These are phyloP conservation scores for Phodopus roborovskii DNA, from an alignment of 2,113 vertebrate species.

Conservation along the genomic window DNA sequence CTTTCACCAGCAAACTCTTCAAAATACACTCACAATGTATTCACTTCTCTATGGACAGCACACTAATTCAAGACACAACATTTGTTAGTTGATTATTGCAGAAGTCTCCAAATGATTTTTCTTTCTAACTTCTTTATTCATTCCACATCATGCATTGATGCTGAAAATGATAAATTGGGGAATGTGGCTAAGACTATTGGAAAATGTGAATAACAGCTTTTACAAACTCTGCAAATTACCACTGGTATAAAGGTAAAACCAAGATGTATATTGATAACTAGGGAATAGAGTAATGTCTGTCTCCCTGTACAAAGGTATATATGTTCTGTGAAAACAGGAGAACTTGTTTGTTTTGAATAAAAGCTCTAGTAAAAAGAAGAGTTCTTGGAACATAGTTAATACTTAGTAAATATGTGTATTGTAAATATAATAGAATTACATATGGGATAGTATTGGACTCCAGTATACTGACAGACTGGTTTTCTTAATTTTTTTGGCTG, in stretches of 20 bases:
- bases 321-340: background rate
- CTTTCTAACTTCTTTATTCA: background rate
- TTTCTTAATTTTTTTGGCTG: background rate
- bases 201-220: background rate
- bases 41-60: background rate
- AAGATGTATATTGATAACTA: background rate
- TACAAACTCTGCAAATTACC: background rate
- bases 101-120: background rate
- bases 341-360: background rate
- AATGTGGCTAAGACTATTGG: background rate
- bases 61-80: background rate
- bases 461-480: background rate
- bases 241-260: background rate
- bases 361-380: background rate
- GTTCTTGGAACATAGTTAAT: background rate
- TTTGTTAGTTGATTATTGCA: background rate
- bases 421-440: background rate
- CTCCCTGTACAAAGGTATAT: background rate
- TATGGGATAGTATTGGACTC: background rate
- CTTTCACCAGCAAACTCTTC: background rate
- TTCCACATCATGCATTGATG: background rate
- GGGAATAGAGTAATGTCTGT: background rate
- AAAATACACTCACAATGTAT: background rate
- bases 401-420: background rate
- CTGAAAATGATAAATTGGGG: background rate